Percentiles rank a stretch among this genome's conserved stretches.
Evolutionary conservation across 2,113 vertebrate genomes (phyloP).

Genomic region (Antechinus flavipes): DNA sequence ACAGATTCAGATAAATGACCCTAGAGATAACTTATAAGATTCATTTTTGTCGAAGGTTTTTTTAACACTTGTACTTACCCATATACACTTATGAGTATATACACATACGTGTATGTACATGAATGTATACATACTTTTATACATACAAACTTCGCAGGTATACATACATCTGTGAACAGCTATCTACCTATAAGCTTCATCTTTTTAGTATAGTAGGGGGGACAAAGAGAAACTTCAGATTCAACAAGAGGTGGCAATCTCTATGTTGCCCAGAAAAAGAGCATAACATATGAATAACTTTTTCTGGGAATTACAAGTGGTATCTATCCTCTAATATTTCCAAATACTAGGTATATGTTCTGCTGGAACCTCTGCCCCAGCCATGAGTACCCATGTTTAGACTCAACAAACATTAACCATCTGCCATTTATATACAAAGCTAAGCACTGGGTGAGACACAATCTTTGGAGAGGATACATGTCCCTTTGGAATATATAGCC

Average conservation of each 20-base stretch:
- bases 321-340: not conserved
- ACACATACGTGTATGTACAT: not conserved
- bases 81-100: not conserved
- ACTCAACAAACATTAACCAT: not conserved
- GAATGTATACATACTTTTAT: too few species aligned
- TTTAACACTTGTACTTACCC: not conserved
- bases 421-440: not conserved
- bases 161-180: too few species aligned
- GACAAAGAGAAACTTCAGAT: not conserved
- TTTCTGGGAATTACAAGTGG: not conserved
- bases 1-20: not conserved
- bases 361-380: not conserved
- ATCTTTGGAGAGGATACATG: not conserved
- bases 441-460: not conserved
- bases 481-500: not conserved
- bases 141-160: too few species aligned
- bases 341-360: not conserved
- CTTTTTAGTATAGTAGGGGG: not conserved
- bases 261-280: not conserved
- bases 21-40: not conserved
- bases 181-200: not conserved
- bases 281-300: not conserved
- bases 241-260: not conserved
- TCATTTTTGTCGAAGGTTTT: not conserved
- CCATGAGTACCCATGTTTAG: not conserved